Evolutionary conservation across 2,888 invertebrate species (phyloP).

Genomic region (Mimumesa dahlbomi): DNA sequence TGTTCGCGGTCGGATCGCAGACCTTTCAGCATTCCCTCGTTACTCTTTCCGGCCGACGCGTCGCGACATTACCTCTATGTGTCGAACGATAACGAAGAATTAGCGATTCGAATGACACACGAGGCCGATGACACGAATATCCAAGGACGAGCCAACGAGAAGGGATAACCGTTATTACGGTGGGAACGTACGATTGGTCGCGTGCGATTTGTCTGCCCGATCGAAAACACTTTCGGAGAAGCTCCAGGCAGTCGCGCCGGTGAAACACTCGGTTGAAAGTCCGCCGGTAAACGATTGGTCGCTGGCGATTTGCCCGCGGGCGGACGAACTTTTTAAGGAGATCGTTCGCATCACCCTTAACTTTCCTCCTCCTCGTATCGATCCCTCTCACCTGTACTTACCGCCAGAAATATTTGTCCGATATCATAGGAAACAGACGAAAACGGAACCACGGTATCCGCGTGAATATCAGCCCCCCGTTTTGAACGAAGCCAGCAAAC

Average conservation of each 20-base stretch:
- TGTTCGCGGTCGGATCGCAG: too few relatives aligned
- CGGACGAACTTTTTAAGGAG: constrained; percentile 61
- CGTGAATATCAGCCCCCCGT: too few relatives aligned
- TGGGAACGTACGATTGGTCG: constrained; percentile 46
- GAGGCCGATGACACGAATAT: too few relatives aligned
- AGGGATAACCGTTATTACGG: constrained; percentile 39
- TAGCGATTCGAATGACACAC: too few relatives aligned
- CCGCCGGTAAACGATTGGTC: constrained; percentile 49
- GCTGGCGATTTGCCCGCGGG: constrained; percentile 51
- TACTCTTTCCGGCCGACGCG: too few relatives aligned
- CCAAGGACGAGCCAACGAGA: constrained; percentile 27
- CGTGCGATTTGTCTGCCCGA: constrained; percentile 43
- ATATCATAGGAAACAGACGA: constrained; percentile 18
- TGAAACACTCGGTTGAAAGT: constrained; percentile 44
- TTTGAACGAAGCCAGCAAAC: too few relatives aligned
- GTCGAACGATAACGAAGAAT: too few relatives aligned
- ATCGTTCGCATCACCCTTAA: constrained; percentile 52
- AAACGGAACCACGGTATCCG: too few relatives aligned
- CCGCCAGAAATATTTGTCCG: constrained; percentile 27
- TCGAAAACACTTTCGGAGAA: constrained; percentile 43
- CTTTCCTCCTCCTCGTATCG: constrained; percentile 27
- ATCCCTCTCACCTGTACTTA: not conserved
- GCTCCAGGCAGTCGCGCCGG: constrained; percentile 29
- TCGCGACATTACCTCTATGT: too few relatives aligned
- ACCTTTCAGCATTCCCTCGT: too few relatives aligned